Percentiles rank a stretch among this genome's conserved stretches.
Evolutionary conservation across 2,113 vertebrate genomes (phyloP).

Genomic region (Egretta garzetta): DNA sequence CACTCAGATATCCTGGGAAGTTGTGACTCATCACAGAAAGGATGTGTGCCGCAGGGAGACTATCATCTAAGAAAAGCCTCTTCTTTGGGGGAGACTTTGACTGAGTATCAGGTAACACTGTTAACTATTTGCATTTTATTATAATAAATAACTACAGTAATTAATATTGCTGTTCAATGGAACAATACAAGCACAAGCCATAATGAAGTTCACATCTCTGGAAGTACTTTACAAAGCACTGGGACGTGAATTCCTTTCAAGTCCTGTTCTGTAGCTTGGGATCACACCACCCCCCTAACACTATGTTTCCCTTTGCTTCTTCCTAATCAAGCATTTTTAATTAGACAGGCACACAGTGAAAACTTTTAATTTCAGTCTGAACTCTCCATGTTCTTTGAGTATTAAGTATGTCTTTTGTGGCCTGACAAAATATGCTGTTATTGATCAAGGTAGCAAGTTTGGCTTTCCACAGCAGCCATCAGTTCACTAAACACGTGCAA

Average conservation of each 20-base stretch:
- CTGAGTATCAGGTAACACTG: background rate
- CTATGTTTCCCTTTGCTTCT: background rate
- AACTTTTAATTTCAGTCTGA: background rate
- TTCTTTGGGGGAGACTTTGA: background rate
- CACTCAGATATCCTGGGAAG: background rate
- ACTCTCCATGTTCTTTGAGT: background rate
- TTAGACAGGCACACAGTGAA: accelerated
- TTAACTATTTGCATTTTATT: background rate
- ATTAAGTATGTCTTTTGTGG: background rate
- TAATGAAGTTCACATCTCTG: background rate
- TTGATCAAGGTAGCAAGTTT: background rate
- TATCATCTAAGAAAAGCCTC: background rate
- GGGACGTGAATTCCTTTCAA: background rate
- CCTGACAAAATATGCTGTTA: background rate
- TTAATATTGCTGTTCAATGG: background rate
- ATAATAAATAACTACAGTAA: background rate
- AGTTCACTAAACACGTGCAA: background rate
- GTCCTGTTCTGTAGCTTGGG: background rate
- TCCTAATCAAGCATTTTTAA: background rate
- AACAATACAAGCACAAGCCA: background rate
- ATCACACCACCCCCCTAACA: background rate
- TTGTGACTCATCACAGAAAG: background rate
- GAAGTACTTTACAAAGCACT: background rate
- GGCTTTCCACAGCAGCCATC: background rate
- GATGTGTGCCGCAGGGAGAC: background rate